Base-by-base conservation (phyloP, 2,797 vertebrate species). In the Knipowitschia caucasica region DNA sequence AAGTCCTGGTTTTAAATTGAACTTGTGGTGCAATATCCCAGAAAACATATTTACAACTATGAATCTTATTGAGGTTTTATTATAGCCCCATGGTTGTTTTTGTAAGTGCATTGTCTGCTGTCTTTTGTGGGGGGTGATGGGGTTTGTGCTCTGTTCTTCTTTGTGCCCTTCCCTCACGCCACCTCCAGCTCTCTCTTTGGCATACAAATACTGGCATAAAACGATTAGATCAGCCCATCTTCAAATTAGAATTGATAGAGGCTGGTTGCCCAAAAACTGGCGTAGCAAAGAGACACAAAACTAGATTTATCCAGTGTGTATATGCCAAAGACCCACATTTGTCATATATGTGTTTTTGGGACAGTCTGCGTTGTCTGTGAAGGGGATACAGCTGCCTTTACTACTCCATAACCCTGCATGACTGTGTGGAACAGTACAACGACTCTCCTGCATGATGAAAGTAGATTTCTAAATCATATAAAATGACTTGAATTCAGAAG, bases 341-440 rank as follows among this genome's bases (percentile, higher is more conserved):
- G 71, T 78, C 66, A 69, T 65, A 78, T 71, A 68, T 77, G 78
- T 82, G 71, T 80, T 75, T 83, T 83, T 9, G 62, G 57, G 75
- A 74, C 75, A 71, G 65, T 69, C n/a, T n/a, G 72, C 82, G 82
- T 82, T 80, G 69, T 86, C 76, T 81, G 86, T 89, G 84, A 81
- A 91, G 89, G 89, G 83, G 92, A 94, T 94, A 92, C 92, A 94
- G 92, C 90, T 89, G 78, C 85, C 62, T 71, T 75, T 75, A 76
- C 79, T 67, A 65, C 67, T 79, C 61, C 78, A 78, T 70, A 73
- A 67, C 73, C 36, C n/a, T 85, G 88, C 89, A 90, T 89, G 89
- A 56, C 47, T 61, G 73, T 73, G 65, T 34, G 17, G 21, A 38
- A 15, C 8, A 38, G 2, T 21, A 8, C 10, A 12, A 21, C 4